phyloP scores from a whole-genome alignment of 2,888 invertebrate genomes.

The Cheilosia vernalis region DNA sequence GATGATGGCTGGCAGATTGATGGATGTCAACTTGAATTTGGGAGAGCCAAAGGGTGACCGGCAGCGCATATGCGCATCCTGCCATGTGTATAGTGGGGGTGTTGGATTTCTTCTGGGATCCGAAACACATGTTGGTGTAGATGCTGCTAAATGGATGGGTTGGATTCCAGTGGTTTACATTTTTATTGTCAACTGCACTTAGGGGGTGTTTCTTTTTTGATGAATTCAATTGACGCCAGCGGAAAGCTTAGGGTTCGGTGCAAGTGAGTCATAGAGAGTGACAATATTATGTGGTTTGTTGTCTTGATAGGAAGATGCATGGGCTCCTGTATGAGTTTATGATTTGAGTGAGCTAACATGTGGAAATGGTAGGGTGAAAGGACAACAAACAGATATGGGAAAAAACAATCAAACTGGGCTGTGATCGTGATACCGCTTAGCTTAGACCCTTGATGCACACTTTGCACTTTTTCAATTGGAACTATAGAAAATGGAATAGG shows the following conservation, averaged over 20 bases:
- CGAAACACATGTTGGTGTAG: conserved; percentile 44
- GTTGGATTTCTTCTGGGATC: conserved; percentile 58
- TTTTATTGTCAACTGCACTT: conserved; percentile 14
- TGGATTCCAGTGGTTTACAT: conserved; percentile 22
- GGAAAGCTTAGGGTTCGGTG: background rate
- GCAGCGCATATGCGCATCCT: background rate
- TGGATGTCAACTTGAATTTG: conserved; percentile 42
- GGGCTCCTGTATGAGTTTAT: background rate
- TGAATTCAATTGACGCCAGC: background rate
- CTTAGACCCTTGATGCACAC: too few relatives aligned
- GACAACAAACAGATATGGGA: too few relatives aligned
- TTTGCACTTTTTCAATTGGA: too few relatives aligned
- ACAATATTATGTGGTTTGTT: background rate
- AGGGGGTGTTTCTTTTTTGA: background rate
- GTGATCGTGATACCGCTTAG: too few relatives aligned
- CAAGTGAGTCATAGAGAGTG: background rate
- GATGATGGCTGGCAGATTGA: conserved; percentile 62
- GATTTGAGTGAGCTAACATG: background rate
- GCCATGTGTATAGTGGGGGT: conserved; percentile 33
- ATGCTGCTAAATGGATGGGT: conserved; percentile 32
- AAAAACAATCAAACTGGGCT: too few relatives aligned
- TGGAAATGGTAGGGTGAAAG: too few relatives aligned
- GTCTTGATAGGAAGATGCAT: background rate
- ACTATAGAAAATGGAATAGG: too few relatives aligned
- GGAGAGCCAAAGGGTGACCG: conserved; percentile 40